Conservation (phyloP, 1,140 invertebrate species). For the Pseudobourletiella spinata region DNA sequence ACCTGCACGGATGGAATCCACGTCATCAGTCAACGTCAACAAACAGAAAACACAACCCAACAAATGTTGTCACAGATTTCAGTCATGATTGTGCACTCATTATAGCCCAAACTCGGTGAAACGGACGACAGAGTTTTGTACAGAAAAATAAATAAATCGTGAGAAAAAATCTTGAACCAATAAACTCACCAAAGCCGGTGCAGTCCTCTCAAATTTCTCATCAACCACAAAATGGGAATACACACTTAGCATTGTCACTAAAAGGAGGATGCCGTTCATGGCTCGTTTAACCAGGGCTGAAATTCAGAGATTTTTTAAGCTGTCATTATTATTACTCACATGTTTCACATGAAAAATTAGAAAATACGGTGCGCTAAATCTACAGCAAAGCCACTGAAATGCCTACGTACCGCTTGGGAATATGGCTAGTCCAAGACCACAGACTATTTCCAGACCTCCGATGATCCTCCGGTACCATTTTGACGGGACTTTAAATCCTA, state of each 20-base stretch:
- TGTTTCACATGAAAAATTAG: conserved; percentile 4
- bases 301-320: no score
- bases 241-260: conserved; percentile 75
- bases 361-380: no score
- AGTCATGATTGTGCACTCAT: no score
- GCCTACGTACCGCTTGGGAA: conserved; percentile 84
- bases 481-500: conserved; percentile 73
- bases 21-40: no score
- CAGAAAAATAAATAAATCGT: no score
- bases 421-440: conserved; percentile 75
- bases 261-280: conserved; percentile 70
- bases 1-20: no score
- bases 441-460: conserved; percentile 78
- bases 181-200: conserved; percentile 64
- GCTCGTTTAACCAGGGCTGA: conserved; percentile 77
- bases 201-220: conserved; percentile 85
- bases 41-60: no score
- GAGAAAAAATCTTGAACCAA: no score
- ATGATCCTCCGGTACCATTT: conserved; percentile 86
- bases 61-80: no score
- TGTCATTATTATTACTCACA: conserved; percentile 46
- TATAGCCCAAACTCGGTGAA: no score
- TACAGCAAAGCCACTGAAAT: no score
- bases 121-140: no score
- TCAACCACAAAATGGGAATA: conserved; percentile 88